Percentiles rank a stretch among this genome's conserved stretches.
Evolutionary conservation across 2,888 invertebrate species (phyloP).

Genomic region (Halictus quadricinctus): DNA sequence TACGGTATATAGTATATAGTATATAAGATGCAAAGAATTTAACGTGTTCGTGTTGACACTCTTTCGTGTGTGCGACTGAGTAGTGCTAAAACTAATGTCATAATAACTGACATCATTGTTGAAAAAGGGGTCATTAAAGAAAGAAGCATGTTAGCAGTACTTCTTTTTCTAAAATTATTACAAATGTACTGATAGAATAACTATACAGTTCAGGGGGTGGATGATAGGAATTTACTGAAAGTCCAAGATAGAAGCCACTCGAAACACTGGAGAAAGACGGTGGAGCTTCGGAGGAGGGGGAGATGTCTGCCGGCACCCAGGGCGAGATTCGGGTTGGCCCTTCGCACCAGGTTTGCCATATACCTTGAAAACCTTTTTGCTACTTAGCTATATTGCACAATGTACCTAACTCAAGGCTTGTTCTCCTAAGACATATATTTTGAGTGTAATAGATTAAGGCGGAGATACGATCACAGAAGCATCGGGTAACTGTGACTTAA

Average conservation of each 20-base stretch:
- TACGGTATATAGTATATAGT: neutral
- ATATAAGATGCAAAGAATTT: neutral
- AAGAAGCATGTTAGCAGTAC: constrained; percentile 67
- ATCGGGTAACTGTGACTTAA: constrained; percentile 43
- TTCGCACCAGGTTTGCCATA: constrained; percentile 87
- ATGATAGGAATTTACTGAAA: constrained; percentile 81
- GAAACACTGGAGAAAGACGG: constrained; percentile 82
- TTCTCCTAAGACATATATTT: constrained; percentile 57
- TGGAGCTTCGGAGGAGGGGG: constrained; percentile 82
- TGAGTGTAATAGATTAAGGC: constrained; percentile 47
- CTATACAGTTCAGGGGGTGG: constrained; percentile 80
- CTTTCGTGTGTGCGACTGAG: neutral
- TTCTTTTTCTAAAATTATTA: constrained; percentile 53
- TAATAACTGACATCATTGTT: constrained; percentile 55
- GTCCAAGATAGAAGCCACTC: constrained; percentile 79
- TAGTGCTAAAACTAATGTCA: constrained; percentile 33
- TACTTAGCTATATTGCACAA: constrained; percentile 78
- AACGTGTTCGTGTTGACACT: constrained; percentile 1
- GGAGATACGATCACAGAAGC: constrained; percentile 30
- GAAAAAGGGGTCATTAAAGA: constrained; percentile 47
- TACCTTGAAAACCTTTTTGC: constrained; percentile 77
- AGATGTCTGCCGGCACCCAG: constrained; percentile 87
- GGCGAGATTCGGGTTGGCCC: constrained; percentile 91
- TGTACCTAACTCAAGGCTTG: constrained; percentile 78
- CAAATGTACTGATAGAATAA: constrained; percentile 72